Evolutionary conservation across 2,113 vertebrate genomes (phyloP).

Genomic region (Psammodynastes pulverulentus): DNA sequence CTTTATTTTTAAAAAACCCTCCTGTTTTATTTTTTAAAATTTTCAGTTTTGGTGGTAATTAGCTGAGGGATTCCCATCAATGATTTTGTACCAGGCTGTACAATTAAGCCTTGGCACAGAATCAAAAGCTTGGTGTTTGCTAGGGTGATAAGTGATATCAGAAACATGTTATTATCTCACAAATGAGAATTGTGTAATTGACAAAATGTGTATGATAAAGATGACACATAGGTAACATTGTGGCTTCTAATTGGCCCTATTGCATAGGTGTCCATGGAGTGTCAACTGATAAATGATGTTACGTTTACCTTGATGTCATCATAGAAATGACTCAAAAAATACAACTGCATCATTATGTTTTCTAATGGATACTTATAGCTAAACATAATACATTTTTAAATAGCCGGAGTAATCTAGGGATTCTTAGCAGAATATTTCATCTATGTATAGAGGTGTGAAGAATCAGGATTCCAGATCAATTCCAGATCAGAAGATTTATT

Average conservation of each 20-base stretch:
- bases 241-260: not conserved
- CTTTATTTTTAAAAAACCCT: not conserved
- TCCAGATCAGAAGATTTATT: constrained; percentile 5
- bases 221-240: not conserved
- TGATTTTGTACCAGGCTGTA: constrained; percentile 64
- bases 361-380: not conserved
- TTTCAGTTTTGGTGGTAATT: constrained; percentile 59
- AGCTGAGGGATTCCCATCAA: constrained; percentile 69
- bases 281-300: not conserved
- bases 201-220: not conserved
- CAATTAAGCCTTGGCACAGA: constrained; percentile 67
- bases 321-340: not conserved
- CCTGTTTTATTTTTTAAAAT: not conserved
- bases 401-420: constrained; percentile 75
- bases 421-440: constrained; percentile 70
- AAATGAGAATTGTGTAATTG: not conserved
- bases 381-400: constrained; percentile 69
- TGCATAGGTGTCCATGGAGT: not conserved
- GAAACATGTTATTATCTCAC: not conserved
- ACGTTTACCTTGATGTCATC: not conserved
- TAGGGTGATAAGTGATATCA: not conserved
- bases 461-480: constrained; percentile 6
- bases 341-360: not conserved
- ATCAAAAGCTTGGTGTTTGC: constrained; percentile 55
- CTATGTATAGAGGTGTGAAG: constrained; percentile 68